A percentile compares a stretch with the other conserved stretches of the same genome.
Conservation (phyloP, 1,140 invertebrate species). For the Brachionus asplanchnoidis region DNA sequence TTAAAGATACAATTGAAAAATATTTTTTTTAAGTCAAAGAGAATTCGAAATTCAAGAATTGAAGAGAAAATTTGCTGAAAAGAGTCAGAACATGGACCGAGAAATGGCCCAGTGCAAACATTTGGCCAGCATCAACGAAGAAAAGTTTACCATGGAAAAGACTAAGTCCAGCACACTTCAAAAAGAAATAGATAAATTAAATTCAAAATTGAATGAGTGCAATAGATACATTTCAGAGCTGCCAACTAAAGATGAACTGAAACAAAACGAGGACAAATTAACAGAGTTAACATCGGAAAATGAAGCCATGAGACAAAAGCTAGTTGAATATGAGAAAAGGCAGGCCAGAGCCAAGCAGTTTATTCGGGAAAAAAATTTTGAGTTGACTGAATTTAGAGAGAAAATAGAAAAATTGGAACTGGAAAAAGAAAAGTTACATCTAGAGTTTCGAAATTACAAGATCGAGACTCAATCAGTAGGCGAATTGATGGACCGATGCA, state of each 20-base stretch:
- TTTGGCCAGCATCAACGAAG: not conserved
- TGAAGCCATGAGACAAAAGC: not conserved
- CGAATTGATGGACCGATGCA: not conserved
- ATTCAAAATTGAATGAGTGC: not conserved
- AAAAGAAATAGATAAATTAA: conserved; percentile 27
- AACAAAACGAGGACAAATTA: not conserved
- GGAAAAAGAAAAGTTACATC: not conserved
- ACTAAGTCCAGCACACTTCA: not conserved
- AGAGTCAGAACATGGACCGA: not conserved
- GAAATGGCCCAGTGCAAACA: not conserved
- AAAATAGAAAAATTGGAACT: not conserved
- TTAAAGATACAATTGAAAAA: not conserved
- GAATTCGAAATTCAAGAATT: conserved; percentile 31
- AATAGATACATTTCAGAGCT: conserved; percentile 22
- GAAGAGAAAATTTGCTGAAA: not conserved
- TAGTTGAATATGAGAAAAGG: not conserved
- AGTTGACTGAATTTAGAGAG: not conserved
- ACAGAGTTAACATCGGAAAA: not conserved
- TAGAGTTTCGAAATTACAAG: conserved; percentile 14
- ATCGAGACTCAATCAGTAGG: not conserved
- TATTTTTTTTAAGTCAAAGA: conserved; percentile 1
- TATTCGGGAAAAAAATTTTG: not conserved
- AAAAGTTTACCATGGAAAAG: not conserved
- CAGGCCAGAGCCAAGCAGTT: not conserved
- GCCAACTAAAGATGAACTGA: conserved; percentile 6